These are phyloP conservation scores for Andrena camellia DNA, from an alignment of 2,888 invertebrate genomes.

Conservation along the genomic window DNA sequence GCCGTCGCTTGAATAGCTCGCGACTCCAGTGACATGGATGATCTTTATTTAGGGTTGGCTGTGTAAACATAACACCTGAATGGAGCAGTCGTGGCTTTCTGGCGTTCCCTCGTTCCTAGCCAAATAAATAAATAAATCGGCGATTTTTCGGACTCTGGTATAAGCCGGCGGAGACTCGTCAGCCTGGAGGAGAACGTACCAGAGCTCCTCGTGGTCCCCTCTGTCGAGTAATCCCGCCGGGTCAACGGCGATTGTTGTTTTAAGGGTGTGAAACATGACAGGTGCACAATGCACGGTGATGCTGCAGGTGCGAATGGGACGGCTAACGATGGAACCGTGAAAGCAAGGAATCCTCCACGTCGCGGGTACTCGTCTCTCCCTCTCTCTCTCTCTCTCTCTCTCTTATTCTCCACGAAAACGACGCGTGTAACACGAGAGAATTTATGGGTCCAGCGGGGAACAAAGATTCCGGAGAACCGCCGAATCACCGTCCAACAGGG, in stretches of 20 bases:
- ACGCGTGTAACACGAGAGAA: slow-evolving; percentile 66
- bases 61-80: slow-evolving; percentile 75
- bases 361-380: slow-evolving; percentile 11
- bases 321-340: slow-evolving; percentile 69
- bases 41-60: slow-evolving; percentile 76
- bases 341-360: slow-evolving; percentile 63
- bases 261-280: slow-evolving; percentile 84
- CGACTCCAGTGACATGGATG: slow-evolving; percentile 27
- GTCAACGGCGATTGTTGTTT: slow-evolving; percentile 83
- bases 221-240: slow-evolving; percentile 74
- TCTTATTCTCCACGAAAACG: slow-evolving; percentile 14
- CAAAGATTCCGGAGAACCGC: slow-evolving; percentile 62
- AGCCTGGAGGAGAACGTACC: slow-evolving; percentile 48
- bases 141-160: slow-evolving; percentile 75
- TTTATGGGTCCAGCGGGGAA: slow-evolving; percentile 61
- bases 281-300: slow-evolving; percentile 81
- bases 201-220: slow-evolving; percentile 30
- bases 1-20: not conserved
- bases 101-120: slow-evolving; percentile 63
- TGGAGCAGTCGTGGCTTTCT: slow-evolving; percentile 58
- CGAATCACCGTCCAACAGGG: slow-evolving; percentile 57
- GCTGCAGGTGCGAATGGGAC: slow-evolving; percentile 81
- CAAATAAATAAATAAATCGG: slow-evolving; percentile 82
- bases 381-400: slow-evolving; percentile 15
- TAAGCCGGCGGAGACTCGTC: slow-evolving; percentile 59